These are phyloP conservation scores for Orchestia grillus DNA, from an alignment of 1,140 invertebrate species.

Conservation along the genomic window DNA sequence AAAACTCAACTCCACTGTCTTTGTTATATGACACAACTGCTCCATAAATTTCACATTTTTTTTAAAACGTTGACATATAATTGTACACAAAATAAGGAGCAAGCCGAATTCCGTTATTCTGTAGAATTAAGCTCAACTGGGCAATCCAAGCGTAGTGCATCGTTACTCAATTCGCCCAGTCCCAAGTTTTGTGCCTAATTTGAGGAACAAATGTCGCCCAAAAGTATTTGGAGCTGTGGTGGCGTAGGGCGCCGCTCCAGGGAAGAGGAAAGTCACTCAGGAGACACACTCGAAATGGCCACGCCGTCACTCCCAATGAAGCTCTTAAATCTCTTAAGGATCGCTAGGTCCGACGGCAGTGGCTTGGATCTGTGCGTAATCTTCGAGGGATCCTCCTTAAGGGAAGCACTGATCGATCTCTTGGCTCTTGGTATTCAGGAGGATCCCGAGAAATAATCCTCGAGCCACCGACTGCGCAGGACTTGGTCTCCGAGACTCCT, in stretches of 20 bases:
- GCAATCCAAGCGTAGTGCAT: background rate
- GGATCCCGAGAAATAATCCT: background rate
- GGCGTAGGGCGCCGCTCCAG: background rate
- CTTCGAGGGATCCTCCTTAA: background rate
- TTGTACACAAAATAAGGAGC: no score
- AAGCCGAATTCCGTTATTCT: no score
- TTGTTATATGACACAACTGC: no score
- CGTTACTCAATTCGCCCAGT: background rate
- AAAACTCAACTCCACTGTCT: no score
- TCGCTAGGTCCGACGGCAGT: background rate
- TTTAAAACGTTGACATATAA: no score
- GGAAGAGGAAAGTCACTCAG: background rate
- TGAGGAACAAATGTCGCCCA: background rate
- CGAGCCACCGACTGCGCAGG: background rate
- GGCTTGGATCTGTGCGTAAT: slow-evolving; percentile 6
- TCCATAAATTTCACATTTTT: no score
- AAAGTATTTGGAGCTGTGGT: background rate
- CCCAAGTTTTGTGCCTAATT: background rate
- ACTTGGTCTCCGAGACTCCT: background rate
- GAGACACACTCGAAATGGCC: background rate
- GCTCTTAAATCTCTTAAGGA: slow-evolving; percentile 8
- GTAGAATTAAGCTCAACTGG: no score
- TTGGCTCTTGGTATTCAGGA: background rate
- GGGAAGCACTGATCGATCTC: background rate
- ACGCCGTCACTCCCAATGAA: background rate